Conservation (phyloP, 1,140 invertebrate species). For the Aphelenchoides besseyi region DNA sequence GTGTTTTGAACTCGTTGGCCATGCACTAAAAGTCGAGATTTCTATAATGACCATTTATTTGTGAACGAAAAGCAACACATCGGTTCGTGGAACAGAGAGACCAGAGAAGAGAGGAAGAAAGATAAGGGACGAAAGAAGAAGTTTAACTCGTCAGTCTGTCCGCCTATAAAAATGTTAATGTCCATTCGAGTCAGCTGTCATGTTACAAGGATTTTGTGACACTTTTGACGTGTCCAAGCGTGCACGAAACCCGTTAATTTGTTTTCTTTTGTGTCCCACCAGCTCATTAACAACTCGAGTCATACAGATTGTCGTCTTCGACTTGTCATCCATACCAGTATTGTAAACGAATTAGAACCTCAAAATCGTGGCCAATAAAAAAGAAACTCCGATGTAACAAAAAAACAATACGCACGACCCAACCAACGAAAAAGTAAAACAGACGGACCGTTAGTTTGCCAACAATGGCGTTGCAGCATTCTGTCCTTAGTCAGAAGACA, state of each 20-base stretch:
- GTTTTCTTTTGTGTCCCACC: neutral
- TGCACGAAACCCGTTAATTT: neutral
- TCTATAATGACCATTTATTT: too few species aligned
- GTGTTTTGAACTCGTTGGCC: too few species aligned
- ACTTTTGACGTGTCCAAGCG: neutral
- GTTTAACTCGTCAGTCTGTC: too few species aligned
- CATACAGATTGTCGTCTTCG: neutral
- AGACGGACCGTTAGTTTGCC: neutral
- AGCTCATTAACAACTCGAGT: neutral
- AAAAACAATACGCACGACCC: conserved; percentile 2
- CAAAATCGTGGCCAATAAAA: neutral
- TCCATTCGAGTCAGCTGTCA: neutral
- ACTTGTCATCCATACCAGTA: neutral
- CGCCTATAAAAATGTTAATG: too few species aligned
- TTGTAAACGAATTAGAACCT: neutral
- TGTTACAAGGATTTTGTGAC: neutral
- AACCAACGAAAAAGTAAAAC: neutral
- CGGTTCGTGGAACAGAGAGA: too few species aligned
- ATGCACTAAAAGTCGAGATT: too few species aligned
- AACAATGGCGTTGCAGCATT: neutral
- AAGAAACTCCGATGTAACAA: neutral
- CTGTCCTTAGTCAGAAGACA: neutral
- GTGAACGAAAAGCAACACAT: too few species aligned
- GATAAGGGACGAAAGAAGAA: too few species aligned
- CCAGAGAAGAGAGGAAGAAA: too few species aligned